phyloP scores from a whole-genome alignment of 2,888 invertebrate genomes.

The Eristalis intricaria region DNA sequence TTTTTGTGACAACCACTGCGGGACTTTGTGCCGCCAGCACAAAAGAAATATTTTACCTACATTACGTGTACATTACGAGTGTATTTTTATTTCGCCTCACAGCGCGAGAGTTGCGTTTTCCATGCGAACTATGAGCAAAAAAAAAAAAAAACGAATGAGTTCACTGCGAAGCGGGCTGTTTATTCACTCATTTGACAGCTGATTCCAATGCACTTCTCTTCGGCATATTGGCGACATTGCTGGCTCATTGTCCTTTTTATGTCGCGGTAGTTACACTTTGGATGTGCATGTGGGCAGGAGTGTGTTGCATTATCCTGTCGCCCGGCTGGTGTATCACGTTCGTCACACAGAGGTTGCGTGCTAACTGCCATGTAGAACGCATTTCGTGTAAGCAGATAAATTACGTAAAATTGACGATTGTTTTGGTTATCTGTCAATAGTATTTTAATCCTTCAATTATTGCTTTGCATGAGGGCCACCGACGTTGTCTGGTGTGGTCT shows the following conservation, averaged over 20 bases:
- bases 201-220: slow-evolving; percentile 33
- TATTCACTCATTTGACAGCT: slow-evolving; percentile 13
- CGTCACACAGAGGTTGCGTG: slow-evolving; percentile 53
- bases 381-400: slow-evolving; percentile 69
- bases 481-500: background rate
- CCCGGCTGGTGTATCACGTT: slow-evolving; percentile 65
- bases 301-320: slow-evolving; percentile 66
- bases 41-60: slow-evolving; percentile 41
- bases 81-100: slow-evolving; percentile 41
- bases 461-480: slow-evolving; percentile 48
- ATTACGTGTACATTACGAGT: background rate
- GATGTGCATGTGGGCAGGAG: slow-evolving; percentile 47
- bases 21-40: slow-evolving; percentile 60
- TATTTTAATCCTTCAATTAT: slow-evolving; percentile 73
- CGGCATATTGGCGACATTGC: slow-evolving; percentile 19
- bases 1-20: slow-evolving; percentile 51
- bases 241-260: slow-evolving; percentile 66
- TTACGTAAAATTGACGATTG: slow-evolving; percentile 67
- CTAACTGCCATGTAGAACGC: slow-evolving; percentile 64
- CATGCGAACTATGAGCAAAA: slow-evolving; percentile 8
- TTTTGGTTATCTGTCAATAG: slow-evolving; percentile 72
- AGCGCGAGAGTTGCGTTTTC: slow-evolving; percentile 16
- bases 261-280: slow-evolving; percentile 40
- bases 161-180: slow-evolving; percentile 30
- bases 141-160: slow-evolving; percentile 9